A percentile compares a stretch with the other conserved stretches of the same genome.
Conservation (phyloP, 2,797 vertebrate species). For the Melanotaenia boesemani region DNA sequence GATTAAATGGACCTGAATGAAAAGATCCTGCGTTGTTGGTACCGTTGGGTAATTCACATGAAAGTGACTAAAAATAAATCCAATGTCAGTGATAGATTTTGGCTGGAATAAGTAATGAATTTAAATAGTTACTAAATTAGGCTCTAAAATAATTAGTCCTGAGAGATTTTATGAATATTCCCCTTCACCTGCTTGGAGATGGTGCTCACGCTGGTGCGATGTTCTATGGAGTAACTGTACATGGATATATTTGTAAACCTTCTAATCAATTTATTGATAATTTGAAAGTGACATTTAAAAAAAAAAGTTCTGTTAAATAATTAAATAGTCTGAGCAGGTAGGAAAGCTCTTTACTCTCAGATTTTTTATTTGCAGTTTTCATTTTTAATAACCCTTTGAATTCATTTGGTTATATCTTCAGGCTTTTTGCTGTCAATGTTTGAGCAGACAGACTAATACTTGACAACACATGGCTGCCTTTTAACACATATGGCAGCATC, state of each 20-base stretch:
- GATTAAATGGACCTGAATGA: conserved; percentile 48
- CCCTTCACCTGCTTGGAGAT: conserved; percentile 1
- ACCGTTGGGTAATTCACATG: conserved; percentile 41
- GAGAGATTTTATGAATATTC: conserved; percentile 31
- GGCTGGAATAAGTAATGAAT: conserved; percentile 46
- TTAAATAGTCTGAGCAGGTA: neutral
- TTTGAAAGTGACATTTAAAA: conserved; percentile 1
- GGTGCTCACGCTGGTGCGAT: neutral
- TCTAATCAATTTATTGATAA: neutral
- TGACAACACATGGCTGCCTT: too few relatives aligned
- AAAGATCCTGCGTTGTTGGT: conserved; percentile 48
- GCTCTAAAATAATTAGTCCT: conserved; percentile 55
- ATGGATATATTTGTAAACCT: neutral
- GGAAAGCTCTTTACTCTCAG: neutral
- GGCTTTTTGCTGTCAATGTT: conserved; percentile 2
- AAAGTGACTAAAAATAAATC: conserved; percentile 70
- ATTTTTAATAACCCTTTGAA: too few relatives aligned
- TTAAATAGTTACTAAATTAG: conserved; percentile 63
- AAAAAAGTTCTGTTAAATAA: neutral
- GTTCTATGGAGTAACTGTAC: neutral
- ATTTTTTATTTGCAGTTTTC: neutral
- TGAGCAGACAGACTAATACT: too few relatives aligned
- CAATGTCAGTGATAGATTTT: conserved; percentile 73
- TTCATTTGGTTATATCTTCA: conserved; percentile 20
- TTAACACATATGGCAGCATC: too few relatives aligned